These are phyloP conservation scores for Therioaphis trifolii DNA, from an alignment of 2,888 invertebrate species.

Conservation along the genomic window DNA sequence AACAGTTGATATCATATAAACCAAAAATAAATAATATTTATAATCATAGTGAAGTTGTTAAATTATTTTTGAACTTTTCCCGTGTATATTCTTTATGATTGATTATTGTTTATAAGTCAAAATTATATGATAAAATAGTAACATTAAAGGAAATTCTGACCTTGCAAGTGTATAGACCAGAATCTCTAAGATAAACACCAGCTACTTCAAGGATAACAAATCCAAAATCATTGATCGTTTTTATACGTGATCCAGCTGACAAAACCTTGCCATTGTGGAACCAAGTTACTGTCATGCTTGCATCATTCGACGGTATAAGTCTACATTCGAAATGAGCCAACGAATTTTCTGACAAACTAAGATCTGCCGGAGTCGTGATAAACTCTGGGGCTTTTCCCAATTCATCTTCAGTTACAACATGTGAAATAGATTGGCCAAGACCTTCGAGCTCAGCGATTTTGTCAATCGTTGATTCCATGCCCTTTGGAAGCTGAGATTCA, in stretches of 20 bases:
- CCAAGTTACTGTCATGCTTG: constrained; percentile 96
- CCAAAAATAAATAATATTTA: no score
- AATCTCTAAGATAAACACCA: constrained; percentile 88
- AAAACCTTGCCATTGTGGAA: constrained; percentile 96
- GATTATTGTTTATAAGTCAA: no score
- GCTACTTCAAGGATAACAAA: constrained; percentile 96
- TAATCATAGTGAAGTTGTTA: no score
- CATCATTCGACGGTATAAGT: constrained; percentile 88
- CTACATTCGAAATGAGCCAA: constrained; percentile 94
- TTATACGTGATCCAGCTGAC: constrained; percentile 89
- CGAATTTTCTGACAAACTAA: constrained; percentile 85
- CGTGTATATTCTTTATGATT: no score
- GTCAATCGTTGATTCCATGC: constrained; percentile 93
- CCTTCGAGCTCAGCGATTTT: constrained; percentile 93
- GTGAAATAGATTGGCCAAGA: constrained; percentile 78
- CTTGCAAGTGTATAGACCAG: constrained; percentile 91
- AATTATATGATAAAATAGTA: no score
- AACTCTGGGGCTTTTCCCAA: constrained; percentile 91
- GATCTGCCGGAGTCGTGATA: constrained; percentile 86
- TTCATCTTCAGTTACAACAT: constrained; percentile 81
- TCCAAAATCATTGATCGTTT: constrained; percentile 97
- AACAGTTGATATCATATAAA: no score
- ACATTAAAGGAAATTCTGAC: constrained; percentile 63
- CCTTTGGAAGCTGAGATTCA: constrained; percentile 90
- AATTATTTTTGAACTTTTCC: no score